Percentiles rank a stretch among this genome's conserved stretches.
Evolutionary conservation across 1,140 invertebrate genomes (phyloP).

Genomic region (Habropoda laboriosa): DNA sequence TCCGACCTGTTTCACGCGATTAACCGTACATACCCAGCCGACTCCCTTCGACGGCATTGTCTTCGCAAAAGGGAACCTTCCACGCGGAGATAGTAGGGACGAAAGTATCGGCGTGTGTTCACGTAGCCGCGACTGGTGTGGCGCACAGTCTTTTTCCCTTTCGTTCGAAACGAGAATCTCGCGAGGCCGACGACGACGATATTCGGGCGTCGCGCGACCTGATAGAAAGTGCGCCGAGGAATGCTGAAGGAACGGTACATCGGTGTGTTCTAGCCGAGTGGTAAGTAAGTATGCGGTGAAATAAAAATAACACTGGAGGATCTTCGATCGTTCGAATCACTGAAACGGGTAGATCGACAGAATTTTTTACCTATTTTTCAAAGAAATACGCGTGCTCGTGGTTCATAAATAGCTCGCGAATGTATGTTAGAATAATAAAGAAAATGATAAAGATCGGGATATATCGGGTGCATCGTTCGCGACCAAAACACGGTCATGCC

Average conservation of each 20-base stretch:
- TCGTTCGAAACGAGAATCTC: not conserved
- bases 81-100: not conserved
- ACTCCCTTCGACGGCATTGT: not conserved
- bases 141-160: not conserved
- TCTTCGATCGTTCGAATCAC: conserved; percentile 9
- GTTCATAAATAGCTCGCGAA: too few relatives aligned
- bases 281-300: conserved; percentile 25
- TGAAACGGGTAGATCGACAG: not conserved
- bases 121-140: too few relatives aligned
- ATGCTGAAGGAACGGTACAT: conserved; percentile 28
- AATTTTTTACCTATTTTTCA: not conserved
- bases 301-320: conserved; percentile 16
- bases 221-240: conserved; percentile 31
- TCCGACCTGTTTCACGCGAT: conserved; percentile 23
- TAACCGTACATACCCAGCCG: not conserved
- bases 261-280: conserved; percentile 24
- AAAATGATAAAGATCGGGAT: not conserved
- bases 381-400: not conserved
- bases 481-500: conserved; percentile 27
- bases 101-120: not conserved
- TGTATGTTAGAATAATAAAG: too few relatives aligned
- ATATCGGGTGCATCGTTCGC: not conserved
- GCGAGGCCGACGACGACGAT: not conserved
- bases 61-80: not conserved
- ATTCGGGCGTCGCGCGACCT: not conserved